Conservation (phyloP, 2,113 vertebrate species). For the Procavia capensis region DNA sequence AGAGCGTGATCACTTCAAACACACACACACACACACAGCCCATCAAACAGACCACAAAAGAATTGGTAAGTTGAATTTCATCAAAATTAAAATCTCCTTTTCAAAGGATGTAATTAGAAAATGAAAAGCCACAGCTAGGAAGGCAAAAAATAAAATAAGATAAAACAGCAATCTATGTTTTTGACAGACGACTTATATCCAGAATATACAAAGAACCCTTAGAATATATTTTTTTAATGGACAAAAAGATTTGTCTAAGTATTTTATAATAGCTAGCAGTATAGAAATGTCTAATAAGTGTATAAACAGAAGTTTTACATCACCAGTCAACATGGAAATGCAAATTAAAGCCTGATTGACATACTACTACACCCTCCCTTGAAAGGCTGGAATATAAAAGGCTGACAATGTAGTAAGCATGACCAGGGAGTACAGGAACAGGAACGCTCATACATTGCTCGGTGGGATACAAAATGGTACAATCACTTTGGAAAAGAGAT, state of each 20-base stretch:
- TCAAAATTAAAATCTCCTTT: not conserved
- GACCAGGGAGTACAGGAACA: fast-evolving
- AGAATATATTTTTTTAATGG: not conserved
- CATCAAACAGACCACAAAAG: not conserved
- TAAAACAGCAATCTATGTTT: not conserved
- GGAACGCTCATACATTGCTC: not conserved
- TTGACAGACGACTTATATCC: not conserved
- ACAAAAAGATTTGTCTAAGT: not conserved
- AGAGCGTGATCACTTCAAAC: not conserved
- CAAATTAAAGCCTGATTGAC: no score
- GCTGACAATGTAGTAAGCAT: fast-evolving
- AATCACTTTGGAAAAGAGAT: not conserved
- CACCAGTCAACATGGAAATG: no score
- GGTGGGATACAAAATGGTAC: fast-evolving
- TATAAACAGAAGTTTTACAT: not conserved
- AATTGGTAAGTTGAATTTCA: not conserved
- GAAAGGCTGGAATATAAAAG: not conserved
- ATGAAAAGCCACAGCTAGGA: not conserved
- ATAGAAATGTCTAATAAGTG: not conserved
- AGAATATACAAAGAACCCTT: not conserved
- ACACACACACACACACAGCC: not conserved
- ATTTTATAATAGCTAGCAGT: not conserved
- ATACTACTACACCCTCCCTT: no score
- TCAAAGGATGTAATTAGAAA: not conserved
- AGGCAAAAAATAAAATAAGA: not conserved